These are phyloP conservation scores for Ochotona princeps DNA, from an alignment of 2,113 vertebrate genomes.

Conservation along the genomic window DNA sequence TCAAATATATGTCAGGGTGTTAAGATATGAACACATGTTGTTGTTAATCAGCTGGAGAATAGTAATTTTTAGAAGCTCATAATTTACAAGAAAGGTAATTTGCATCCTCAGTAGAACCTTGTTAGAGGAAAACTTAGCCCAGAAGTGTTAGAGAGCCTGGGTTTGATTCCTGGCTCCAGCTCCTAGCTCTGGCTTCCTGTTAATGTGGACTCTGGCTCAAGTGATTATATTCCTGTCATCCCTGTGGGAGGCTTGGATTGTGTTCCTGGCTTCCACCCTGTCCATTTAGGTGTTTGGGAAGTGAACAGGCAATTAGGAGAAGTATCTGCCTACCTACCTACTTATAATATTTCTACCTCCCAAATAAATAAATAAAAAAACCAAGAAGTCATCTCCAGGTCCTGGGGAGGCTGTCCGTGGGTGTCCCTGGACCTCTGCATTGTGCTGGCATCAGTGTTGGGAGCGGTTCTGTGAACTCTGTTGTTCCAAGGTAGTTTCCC, in stretches of 20 bases:
- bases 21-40: neutral
- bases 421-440: neutral
- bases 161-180: too few relatives aligned
- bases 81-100: neutral
- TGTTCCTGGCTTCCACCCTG: too few relatives aligned
- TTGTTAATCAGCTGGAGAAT: constrained; percentile 3
- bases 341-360: too few relatives aligned
- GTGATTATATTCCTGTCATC: too few relatives aligned
- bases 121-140: constrained; percentile 6
- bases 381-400: neutral
- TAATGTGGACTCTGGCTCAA: too few relatives aligned
- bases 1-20: neutral
- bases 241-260: too few relatives aligned
- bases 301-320: too few relatives aligned
- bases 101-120: neutral
- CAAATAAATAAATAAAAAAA: too few relatives aligned
- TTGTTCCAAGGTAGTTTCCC: neutral
- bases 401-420: neutral
- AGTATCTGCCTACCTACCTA: too few relatives aligned
- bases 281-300: too few relatives aligned
- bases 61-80: neutral
- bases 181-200: too few relatives aligned
- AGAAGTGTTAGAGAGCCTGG: too few relatives aligned
- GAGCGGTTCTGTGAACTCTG: neutral
- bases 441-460: neutral